These are phyloP conservation scores for Halictus ligatus DNA, from an alignment of 2,888 invertebrate genomes.

Conservation along the genomic window DNA sequence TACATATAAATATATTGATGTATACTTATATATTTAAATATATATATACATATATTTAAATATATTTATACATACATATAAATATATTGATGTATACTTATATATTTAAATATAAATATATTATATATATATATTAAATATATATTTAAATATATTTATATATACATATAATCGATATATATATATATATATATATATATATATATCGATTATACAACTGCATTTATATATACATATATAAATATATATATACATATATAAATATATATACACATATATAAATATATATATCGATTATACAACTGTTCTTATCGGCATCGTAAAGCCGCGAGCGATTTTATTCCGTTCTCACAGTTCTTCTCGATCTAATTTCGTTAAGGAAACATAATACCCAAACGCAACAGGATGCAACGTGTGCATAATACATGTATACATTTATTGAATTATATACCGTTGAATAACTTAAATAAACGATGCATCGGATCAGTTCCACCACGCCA, in stretches of 20 bases:
- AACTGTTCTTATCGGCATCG: background rate
- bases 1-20: too few species aligned
- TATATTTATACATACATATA: too few species aligned
- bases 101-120: too few species aligned
- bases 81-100: too few species aligned
- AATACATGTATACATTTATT: conserved; percentile 59
- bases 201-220: background rate
- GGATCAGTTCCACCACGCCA: conserved; percentile 87
- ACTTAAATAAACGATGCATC: conserved; percentile 88
- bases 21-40: too few species aligned
- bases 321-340: background rate
- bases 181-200: background rate
- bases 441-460: conserved; percentile 72
- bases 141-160: too few species aligned
- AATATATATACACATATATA: background rate
- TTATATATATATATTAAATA: too few species aligned
- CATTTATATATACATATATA: too few species aligned
- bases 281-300: background rate
- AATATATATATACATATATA: too few species aligned
- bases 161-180: background rate
- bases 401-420: conserved; percentile 66
- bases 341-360: background rate
- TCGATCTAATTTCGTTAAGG: conserved; percentile 38
- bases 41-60: too few species aligned
- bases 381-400: conserved; percentile 73